Evolutionary conservation across 2,797 vertebrate genomes (phyloP).

Genomic region (Premnoplex brunnescens): DNA sequence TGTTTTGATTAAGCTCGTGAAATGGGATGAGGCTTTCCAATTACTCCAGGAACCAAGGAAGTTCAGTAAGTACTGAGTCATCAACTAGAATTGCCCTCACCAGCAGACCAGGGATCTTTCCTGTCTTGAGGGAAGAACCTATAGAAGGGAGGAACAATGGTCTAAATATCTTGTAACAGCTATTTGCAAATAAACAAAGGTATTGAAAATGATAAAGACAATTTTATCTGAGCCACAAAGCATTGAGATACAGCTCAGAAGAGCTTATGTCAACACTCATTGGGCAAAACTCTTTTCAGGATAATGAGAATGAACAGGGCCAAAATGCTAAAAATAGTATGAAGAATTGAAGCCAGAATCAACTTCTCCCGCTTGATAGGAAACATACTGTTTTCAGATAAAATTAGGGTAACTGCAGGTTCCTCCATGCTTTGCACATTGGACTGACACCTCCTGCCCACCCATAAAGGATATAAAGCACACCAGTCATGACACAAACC

Average conservation of each 20-base stretch:
- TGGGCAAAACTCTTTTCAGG: constrained; percentile 1
- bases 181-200: not conserved
- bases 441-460: not conserved
- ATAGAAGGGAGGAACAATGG: not conserved
- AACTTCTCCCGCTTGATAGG: not conserved
- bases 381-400: not conserved
- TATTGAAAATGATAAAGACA: constrained; percentile 27
- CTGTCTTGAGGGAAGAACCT: not conserved
- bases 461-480: not conserved
- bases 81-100: not conserved
- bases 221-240: constrained; percentile 6
- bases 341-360: not conserved
- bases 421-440: not conserved
- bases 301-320: constrained; percentile 35
- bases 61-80: not conserved
- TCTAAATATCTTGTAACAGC: not conserved
- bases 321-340: constrained; percentile 25
- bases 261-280: constrained; percentile 16
- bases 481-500: not conserved
- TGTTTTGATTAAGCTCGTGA: not conserved
- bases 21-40: not conserved
- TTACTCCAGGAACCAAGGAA: not conserved
- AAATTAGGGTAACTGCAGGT: not conserved
- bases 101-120: not conserved
- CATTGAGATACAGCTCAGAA: not conserved